Percentiles rank a stretch among this genome's conserved stretches.
phyloP scores from a whole-genome alignment of 2,888 invertebrate species.

The Geotrupes spiniger region DNA sequence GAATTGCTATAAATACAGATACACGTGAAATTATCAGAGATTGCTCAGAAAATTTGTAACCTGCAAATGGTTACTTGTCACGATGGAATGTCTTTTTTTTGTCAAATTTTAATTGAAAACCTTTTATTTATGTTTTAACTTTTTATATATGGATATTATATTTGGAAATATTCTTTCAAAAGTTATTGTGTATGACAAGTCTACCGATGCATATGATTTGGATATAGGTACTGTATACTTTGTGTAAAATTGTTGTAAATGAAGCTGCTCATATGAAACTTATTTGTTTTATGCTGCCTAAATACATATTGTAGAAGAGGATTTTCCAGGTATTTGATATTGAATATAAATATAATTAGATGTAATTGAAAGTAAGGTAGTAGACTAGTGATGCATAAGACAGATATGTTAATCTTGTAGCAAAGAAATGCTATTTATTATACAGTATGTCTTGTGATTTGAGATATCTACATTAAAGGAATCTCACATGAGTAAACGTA shows the following conservation, averaged over 20 bases:
- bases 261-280: slow-evolving; percentile 12
- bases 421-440: neutral
- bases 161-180: slow-evolving; percentile 18
- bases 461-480: too few relatives aligned
- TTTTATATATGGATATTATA: slow-evolving; percentile 15
- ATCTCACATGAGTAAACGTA: too few relatives aligned
- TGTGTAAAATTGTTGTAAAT: too few relatives aligned
- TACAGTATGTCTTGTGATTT: neutral
- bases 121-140: slow-evolving; percentile 12
- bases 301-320: slow-evolving; percentile 21
- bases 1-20: too few relatives aligned
- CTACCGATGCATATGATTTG: slow-evolving; percentile 9
- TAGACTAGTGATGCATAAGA: slow-evolving; percentile 23
- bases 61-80: slow-evolving; percentile 9
- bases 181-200: slow-evolving; percentile 12
- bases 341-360: neutral
- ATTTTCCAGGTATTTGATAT: slow-evolving; percentile 26
- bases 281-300: slow-evolving; percentile 32
- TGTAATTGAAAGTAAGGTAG: too few relatives aligned
- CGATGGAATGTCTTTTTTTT: slow-evolving; percentile 6
- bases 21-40: too few relatives aligned
- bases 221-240: slow-evolving; percentile 9
- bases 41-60: too few relatives aligned
- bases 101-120: slow-evolving; percentile 6
- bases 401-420: slow-evolving; percentile 20